phyloP scores from a whole-genome alignment of 2,113 vertebrate species.

The Myodes glareolus region DNA sequence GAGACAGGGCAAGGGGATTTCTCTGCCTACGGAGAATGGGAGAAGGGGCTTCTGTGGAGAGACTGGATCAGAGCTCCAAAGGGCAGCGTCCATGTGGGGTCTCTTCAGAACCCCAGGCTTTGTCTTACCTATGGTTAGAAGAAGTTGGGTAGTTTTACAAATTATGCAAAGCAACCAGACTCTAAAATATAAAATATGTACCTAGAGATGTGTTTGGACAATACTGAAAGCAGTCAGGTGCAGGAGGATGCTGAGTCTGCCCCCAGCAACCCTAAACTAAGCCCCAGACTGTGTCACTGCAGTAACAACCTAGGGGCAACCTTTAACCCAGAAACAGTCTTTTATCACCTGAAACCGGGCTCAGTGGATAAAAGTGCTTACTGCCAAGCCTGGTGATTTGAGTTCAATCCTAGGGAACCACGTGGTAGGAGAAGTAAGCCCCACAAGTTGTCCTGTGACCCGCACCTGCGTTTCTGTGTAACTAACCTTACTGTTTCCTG shows the following conservation, averaged over 20 bases:
- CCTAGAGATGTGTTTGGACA: rapidly evolving
- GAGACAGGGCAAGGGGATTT: background rate
- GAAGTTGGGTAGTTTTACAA: background rate
- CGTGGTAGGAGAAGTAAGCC: too few species aligned
- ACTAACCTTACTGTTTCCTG: background rate
- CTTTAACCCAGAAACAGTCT: background rate
- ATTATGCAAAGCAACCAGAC: background rate
- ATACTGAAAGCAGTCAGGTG: background rate
- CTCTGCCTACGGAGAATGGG: too few species aligned
- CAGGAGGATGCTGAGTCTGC: background rate
- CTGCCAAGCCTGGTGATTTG: background rate
- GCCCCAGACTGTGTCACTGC: background rate
- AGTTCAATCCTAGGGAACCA: background rate
- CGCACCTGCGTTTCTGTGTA: background rate
- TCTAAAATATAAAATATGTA: background rate
- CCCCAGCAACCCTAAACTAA: background rate
- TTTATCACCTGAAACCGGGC: background rate
- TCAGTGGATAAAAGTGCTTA: background rate
- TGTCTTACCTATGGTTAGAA: background rate
- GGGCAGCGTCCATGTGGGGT: background rate
- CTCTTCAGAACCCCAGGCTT: background rate
- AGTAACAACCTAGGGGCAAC: background rate
- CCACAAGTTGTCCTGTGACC: background rate
- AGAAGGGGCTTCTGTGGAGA: background rate
- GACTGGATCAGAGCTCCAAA: background rate